phyloP scores from a whole-genome alignment of 2,888 invertebrate genomes.

The Lepidonotus clava region DNA sequence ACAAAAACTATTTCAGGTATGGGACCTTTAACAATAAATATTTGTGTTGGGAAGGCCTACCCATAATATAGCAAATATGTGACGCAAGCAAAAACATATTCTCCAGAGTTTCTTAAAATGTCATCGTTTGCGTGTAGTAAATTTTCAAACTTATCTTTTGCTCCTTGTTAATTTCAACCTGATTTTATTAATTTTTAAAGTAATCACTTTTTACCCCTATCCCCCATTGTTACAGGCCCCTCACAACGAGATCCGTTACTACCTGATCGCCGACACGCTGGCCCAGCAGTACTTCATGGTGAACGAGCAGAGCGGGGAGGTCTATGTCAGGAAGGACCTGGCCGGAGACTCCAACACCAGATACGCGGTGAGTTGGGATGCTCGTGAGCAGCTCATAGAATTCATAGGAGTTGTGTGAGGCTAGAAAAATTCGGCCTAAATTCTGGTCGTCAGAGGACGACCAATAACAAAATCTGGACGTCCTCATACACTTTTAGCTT shows the following conservation, averaged over 20 bases:
- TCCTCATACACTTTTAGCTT: too few relatives aligned
- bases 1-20: too few relatives aligned
- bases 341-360: slow-evolving; percentile 64
- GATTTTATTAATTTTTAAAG: neutral
- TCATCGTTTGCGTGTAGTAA: neutral
- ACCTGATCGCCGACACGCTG: slow-evolving; percentile 66
- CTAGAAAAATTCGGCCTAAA: too few relatives aligned
- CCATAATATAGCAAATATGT: too few relatives aligned
- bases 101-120: neutral
- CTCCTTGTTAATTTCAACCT: too few relatives aligned
- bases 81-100: too few relatives aligned
- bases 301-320: slow-evolving; percentile 68
- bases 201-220: neutral
- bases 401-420: too few relatives aligned
- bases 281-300: slow-evolving; percentile 73
- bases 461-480: too few relatives aligned
- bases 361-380: slow-evolving; percentile 74
- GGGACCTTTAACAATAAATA: too few relatives aligned
- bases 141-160: neutral
- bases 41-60: too few relatives aligned
- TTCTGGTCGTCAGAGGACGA: too few relatives aligned
- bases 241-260: slow-evolving; percentile 70
- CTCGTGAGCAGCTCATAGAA: too few relatives aligned
- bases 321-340: slow-evolving; percentile 69
- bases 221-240: slow-evolving; percentile 67